These are phyloP conservation scores for Lamellibrachia luymesi DNA, from an alignment of 1,140 invertebrate genomes.

Conservation along the genomic window DNA sequence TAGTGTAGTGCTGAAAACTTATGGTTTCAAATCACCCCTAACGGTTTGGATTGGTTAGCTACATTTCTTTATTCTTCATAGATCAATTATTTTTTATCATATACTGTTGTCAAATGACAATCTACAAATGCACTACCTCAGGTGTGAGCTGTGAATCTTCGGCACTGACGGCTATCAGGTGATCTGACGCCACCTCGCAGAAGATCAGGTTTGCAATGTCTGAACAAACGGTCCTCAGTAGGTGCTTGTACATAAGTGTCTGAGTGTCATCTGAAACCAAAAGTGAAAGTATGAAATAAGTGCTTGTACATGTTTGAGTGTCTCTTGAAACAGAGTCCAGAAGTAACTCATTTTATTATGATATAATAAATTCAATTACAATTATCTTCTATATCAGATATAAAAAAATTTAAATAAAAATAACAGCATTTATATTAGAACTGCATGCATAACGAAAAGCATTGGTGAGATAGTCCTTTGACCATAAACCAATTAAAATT, in stretches of 20 bases:
- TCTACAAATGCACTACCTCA: conserved; percentile 51
- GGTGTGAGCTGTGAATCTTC: conserved; percentile 34
- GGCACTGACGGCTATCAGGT: conserved; percentile 47
- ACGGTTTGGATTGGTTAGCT: no score
- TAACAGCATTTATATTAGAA: not conserved
- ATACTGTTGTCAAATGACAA: no score
- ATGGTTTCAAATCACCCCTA: no score
- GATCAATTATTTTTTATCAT: no score
- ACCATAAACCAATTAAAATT: conserved; percentile 6
- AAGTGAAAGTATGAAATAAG: conserved; percentile 64
- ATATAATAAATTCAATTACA: not conserved
- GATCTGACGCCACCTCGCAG: conserved; percentile 55
- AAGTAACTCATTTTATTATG: not conserved
- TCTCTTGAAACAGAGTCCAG: conserved; percentile 55
- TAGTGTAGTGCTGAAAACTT: no score
- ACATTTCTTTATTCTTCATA: no score
- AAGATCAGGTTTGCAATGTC: conserved; percentile 80
- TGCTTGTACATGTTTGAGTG: conserved; percentile 68
- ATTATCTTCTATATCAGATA: not conserved
- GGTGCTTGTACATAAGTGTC: conserved; percentile 72
- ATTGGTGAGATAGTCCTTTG: not conserved
- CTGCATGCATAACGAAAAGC: not conserved
- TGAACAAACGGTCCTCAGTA: conserved; percentile 79
- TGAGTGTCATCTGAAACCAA: conserved; percentile 63
- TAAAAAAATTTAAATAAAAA: not conserved